Percentiles rank a stretch among this genome's conserved stretches.
Conservation (phyloP, 1,140 invertebrate species). For the Mactra quadrangularis region DNA sequence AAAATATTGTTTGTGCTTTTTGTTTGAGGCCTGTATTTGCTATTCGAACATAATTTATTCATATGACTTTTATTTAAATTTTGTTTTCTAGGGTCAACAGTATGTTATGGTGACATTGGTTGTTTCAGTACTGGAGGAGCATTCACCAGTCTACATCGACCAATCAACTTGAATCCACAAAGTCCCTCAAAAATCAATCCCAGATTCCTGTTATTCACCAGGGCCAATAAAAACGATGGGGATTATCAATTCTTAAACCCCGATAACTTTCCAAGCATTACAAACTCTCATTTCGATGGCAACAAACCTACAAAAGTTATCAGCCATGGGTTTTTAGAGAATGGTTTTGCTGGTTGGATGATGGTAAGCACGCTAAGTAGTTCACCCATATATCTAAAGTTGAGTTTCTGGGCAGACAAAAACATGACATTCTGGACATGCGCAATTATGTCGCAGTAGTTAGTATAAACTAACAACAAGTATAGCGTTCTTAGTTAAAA, state of each 20-base stretch:
- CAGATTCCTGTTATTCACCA: slow-evolving; percentile 85
- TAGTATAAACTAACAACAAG: too few relatives aligned
- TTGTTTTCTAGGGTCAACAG: slow-evolving; percentile 80
- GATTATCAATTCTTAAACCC: slow-evolving; percentile 77
- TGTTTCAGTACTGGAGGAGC: slow-evolving; percentile 96
- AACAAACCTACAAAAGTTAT: slow-evolving; percentile 88
- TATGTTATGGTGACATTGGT: slow-evolving; percentile 96
- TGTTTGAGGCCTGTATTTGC: too few relatives aligned
- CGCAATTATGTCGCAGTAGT: too few relatives aligned
- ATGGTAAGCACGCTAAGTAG: slow-evolving; percentile 62
- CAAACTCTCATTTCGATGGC: slow-evolving; percentile 65
- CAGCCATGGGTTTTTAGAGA: slow-evolving; percentile 97
- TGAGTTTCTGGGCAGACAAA: too few relatives aligned
- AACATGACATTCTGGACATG: too few relatives aligned
- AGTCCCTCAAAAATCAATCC: slow-evolving; percentile 92
- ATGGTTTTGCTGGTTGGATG: slow-evolving; percentile 94
- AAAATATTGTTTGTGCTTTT: too few relatives aligned
- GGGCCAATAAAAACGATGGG: slow-evolving; percentile 47
- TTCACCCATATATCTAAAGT: too few relatives aligned
- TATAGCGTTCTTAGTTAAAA: too few relatives aligned
- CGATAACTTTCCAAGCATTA: slow-evolving; percentile 83
- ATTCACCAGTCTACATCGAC: slow-evolving; percentile 89
- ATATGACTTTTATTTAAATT: too few relatives aligned
- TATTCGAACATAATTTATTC: too few relatives aligned
- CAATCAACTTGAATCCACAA: slow-evolving; percentile 92